phyloP scores from a whole-genome alignment of 1,140 invertebrate genomes.

The Megalopta genalis region DNA sequence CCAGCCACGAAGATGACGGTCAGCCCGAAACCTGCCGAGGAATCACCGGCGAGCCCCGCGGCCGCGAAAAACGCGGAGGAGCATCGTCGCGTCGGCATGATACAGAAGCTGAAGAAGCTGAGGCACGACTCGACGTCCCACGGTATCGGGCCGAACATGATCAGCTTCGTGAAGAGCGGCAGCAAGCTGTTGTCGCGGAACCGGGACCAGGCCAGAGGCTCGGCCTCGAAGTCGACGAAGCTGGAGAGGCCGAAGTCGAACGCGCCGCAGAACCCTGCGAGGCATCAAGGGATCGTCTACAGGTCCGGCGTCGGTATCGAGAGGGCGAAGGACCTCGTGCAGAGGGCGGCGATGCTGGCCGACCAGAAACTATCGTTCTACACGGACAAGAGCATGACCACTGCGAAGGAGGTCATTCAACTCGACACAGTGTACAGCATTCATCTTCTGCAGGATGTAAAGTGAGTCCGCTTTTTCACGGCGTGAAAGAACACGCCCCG shows the following conservation, averaged over 20 bases:
- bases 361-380: conserved; percentile 81
- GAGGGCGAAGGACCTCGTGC: conserved; percentile 80
- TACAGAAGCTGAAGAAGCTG: conserved; percentile 72
- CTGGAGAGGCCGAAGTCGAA: conserved; percentile 68
- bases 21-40: conserved; percentile 12
- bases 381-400: conserved; percentile 80
- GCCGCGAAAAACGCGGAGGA: conserved; percentile 55
- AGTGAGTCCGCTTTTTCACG: conserved; percentile 72
- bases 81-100: conserved; percentile 59
- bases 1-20: neutral
- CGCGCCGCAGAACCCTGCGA: conserved; percentile 59
- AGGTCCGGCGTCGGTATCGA: conserved; percentile 79
- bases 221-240: conserved; percentile 53
- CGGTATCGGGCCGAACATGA: conserved; percentile 72
- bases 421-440: conserved; percentile 82
- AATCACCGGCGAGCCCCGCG: conserved; percentile 9
- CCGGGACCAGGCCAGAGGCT: conserved; percentile 54
- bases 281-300: conserved; percentile 75
- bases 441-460: conserved; percentile 83
- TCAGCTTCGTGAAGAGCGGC: conserved; percentile 70
- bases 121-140: conserved; percentile 67
- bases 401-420: conserved; percentile 81
- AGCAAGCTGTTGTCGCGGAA: conserved; percentile 69
- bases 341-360: conserved; percentile 78
- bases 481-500: neutral